Evolutionary conservation across 2,797 vertebrate species (phyloP).

Genomic region (Rousettus madagascariensis): DNA sequence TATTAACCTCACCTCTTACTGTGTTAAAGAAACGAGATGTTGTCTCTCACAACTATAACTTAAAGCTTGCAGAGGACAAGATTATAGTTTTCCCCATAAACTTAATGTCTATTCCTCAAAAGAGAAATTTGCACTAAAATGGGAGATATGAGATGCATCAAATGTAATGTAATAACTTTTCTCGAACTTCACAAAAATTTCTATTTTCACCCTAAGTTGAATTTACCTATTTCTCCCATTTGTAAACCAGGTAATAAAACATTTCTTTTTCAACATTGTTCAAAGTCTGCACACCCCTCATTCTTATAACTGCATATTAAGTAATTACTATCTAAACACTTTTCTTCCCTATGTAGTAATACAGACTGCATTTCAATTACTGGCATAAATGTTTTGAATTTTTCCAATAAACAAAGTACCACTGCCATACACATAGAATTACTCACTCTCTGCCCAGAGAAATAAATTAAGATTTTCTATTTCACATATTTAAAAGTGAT

Average conservation of each 20-base stretch:
- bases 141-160: neutral
- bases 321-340: neutral
- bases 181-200: neutral
- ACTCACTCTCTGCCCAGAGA: accelerated
- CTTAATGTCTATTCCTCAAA: neutral
- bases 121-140: neutral
- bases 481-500: neutral
- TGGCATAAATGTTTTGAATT: neutral
- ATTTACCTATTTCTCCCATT: neutral
- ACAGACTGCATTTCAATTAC: neutral
- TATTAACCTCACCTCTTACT: neutral
- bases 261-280: neutral
- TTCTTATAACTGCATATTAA: neutral
- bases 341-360: neutral
- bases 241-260: neutral
- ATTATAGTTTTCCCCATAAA: neutral
- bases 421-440: neutral
- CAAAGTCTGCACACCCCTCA: neutral
- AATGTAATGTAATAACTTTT: slow-evolving; percentile 9
- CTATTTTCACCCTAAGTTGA: neutral
- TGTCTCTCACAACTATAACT: neutral
- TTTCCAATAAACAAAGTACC: neutral
- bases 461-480: neutral
- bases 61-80: neutral
- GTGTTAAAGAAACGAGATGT: neutral